Evolutionary conservation across 92 coral and sea anemone species (phyloP), one percentile per base, ranked within the genome.

Genomic region (Virgularia gustaviana): DNA sequence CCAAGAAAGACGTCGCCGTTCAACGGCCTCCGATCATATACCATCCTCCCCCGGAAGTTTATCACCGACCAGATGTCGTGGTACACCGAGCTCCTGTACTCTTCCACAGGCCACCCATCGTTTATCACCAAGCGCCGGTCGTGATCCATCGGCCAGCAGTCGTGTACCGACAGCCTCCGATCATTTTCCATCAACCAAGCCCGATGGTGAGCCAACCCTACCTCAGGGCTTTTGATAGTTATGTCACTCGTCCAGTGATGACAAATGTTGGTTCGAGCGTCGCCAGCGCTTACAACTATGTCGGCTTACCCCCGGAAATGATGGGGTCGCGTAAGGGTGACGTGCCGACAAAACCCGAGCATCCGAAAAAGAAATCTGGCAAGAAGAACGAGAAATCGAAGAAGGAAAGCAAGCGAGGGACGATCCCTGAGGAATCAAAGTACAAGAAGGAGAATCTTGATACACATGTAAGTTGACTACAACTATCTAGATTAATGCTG

Each of bases 41-140:
- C 44, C 99, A 94, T 44, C 99, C 99, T 39, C 96, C 99, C 42
- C 99, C 99, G 38, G 99, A 94, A 55, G 87, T 94, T 39, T 94
- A 87, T 47, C 99, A 94, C 80, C 87, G 99, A 36, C 99, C 99
- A 15, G 95, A 94, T 72, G 87, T 94, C 61, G 99, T 94, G 12
- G 95, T 94, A 22, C 99, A 94, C 63, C 85, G 99, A 7, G 94
- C 99, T 29, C 99, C 99, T n/a, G 80, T 94, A n/a, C 96, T 94
- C 5, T 89, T 94, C 19, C 99, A 94, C 70, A 81, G 99, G 28
- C 96, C 99, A 41, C 99, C 99, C 25, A 90, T 94, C 18, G 86
- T 94, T 57, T 94, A 94, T 72, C 99, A 94, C 57, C 99, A 94
- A 77, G 90, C 99, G 0, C 99, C 99, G 2, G 99, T 94, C 43